Base-by-base conservation (phyloP, 2,888 invertebrate genomes). In the Aphidoletes aphidimyza region DNA sequence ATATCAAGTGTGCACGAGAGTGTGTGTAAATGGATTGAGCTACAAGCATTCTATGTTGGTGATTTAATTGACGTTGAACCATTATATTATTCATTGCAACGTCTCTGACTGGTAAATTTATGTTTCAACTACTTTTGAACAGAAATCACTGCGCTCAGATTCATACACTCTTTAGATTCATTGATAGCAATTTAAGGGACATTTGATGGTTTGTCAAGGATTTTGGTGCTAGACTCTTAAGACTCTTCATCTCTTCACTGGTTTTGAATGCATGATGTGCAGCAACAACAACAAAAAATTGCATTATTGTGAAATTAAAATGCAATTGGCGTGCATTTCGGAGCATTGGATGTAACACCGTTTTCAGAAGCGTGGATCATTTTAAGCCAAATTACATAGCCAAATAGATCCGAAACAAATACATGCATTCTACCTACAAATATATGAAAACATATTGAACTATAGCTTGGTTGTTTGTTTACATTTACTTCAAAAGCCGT, bases 11-110 rank as follows among this genome's bases (percentile, higher is more conserved):
- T 54, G 54, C 11, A 54, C 22, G 54, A 11, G 69, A 14, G 54
- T 54, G 54, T 54, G 54, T 54, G 54, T 47, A 19, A 17, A 19
- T 47, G 17, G 8, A n/a, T 47, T 47, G 47, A 17, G 47, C 2
- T 54, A 8, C 54, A 47, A 17, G 9, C 47, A 17, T 19, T 11
- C 47, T 47, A 17, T 47, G 47, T 22, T 22, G 54, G 8, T 34
- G 30, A 14, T 69, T 69, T 69, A 69, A 69, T 69, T 69, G 69
- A 69, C 69, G 69, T 30, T 69, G 69, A 69, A 69, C 30, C 26
- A 69, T 69, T 69, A 30, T 69, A 14, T 69, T 69, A 69, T 54
- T 54, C 54, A 54, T 54, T 26, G 54, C 30, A 69, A 30, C 69
- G n/a, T n/a, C n/a, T n/a, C n/a, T n/a, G n/a, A n/a, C 69, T 69